A percentile compares a stretch with the other conserved stretches of the same genome.
phyloP scores from a whole-genome alignment of 1,140 invertebrate genomes.

The Pygmarrhopalites habei region DNA sequence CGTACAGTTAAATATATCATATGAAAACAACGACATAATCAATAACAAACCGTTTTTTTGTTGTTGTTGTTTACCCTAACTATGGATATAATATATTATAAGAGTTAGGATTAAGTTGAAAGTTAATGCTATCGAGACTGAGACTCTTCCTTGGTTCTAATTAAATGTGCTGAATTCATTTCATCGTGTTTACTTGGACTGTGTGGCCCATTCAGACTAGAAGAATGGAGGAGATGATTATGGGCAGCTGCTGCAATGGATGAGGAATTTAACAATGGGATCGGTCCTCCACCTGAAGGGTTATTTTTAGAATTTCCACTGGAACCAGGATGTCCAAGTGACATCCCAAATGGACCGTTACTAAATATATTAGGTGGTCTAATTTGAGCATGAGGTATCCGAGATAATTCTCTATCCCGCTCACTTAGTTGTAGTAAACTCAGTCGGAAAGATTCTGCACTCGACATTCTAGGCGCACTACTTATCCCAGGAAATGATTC shows the following conservation, averaged over 20 bases:
- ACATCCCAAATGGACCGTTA: constrained; percentile 28
- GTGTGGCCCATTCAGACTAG: constrained; percentile 38
- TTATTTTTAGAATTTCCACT: constrained; percentile 13
- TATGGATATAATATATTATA: too few species aligned
- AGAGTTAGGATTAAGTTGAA: too few species aligned
- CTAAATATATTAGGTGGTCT: constrained; percentile 22
- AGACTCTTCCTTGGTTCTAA: constrained; percentile 21
- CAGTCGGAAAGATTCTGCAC: constrained; percentile 31
- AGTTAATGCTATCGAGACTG: constrained; percentile 23
- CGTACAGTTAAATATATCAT: too few species aligned
- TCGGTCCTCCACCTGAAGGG: constrained; percentile 19
- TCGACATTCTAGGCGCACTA: constrained; percentile 17
- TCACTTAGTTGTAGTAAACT: constrained; percentile 33
- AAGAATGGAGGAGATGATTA: constrained; percentile 29
- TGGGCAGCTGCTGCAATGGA: constrained; percentile 9
- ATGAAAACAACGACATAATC: too few species aligned
- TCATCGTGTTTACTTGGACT: constrained; percentile 27
- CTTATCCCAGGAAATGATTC: constrained; percentile 30
- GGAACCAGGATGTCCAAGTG: background rate
- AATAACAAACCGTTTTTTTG: too few species aligned
- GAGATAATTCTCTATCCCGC: constrained; percentile 26
- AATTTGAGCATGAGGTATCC: constrained; percentile 11
- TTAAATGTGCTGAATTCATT: background rate
- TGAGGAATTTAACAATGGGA: constrained; percentile 30
- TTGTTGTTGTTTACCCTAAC: too few species aligned